Evolutionary conservation across 2,797 vertebrate species (phyloP).

Genomic region (Gadopsis bispinosus): DNA sequence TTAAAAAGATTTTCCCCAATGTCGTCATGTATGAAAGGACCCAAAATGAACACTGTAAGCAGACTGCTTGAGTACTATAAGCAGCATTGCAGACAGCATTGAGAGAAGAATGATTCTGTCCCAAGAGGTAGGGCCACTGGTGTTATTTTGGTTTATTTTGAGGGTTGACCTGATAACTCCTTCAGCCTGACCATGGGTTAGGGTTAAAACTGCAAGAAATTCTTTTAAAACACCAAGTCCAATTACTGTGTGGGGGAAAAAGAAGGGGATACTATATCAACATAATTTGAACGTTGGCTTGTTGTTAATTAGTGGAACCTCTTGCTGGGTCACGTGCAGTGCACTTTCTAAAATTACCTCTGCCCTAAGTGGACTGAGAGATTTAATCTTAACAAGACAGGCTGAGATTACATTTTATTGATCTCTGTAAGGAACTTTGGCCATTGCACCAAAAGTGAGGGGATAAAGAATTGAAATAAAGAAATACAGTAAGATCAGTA

Average conservation of each 20-base stretch:
- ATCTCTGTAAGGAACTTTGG: constrained; percentile 35
- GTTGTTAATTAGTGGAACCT: constrained; percentile 39
- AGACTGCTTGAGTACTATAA: no score
- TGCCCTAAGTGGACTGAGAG: constrained; percentile 55
- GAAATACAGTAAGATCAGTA: not conserved
- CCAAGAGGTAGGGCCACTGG: no score
- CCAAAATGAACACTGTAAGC: no score
- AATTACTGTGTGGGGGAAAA: not conserved
- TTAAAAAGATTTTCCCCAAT: no score
- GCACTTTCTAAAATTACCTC: constrained; percentile 43
- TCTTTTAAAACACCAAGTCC: not conserved
- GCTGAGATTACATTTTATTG: constrained; percentile 57
- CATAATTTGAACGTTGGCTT: not conserved
- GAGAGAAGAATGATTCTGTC: no score
- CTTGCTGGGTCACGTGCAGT: constrained; percentile 36
- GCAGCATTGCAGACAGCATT: no score
- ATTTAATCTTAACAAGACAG: constrained; percentile 62
- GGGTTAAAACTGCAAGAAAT: not conserved
- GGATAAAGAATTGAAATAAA: constrained; percentile 14
- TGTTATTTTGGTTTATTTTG: not conserved
- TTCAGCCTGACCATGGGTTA: not conserved
- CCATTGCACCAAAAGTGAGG: constrained; percentile 5
- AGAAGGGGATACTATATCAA: constrained; percentile 7
- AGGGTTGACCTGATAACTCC: not conserved
- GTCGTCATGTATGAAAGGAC: no score